Evolutionary conservation across 1,140 invertebrate species (phyloP).

Genomic region (Philaenus spumarius): DNA sequence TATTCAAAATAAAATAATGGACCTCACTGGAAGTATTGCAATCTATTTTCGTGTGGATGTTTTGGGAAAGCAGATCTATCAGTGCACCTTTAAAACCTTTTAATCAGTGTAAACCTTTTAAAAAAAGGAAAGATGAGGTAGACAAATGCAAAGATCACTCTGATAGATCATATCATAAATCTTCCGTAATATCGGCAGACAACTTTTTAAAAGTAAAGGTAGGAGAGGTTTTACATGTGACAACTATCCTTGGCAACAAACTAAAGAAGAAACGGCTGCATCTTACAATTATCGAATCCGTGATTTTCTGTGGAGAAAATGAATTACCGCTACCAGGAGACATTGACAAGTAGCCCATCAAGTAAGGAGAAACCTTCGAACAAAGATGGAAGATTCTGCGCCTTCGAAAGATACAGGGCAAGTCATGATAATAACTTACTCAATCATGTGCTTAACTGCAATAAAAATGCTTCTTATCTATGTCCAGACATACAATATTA

Average conservation of each 20-base stretch:
- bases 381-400: not conserved
- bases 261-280: not conserved
- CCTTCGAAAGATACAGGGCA: not conserved
- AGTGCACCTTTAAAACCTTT: not conserved
- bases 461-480: not conserved
- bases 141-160: not conserved
- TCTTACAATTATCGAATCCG: not conserved
- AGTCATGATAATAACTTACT: not conserved
- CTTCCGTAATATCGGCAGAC: not conserved
- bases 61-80: not conserved
- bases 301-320: no score
- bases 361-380: not conserved
- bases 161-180: not conserved
- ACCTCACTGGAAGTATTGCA: not conserved
- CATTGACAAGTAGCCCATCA: not conserved
- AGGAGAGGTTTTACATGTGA: not conserved
- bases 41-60: not conserved
- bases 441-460: not conserved
- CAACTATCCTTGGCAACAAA: not conserved
- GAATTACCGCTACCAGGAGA: no score
- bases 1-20: not conserved
- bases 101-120: not conserved
- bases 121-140: not conserved
- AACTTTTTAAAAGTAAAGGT: not conserved
- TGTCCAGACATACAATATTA: not conserved